These are phyloP conservation scores for Unio delphinus DNA, from an alignment of 2,888 invertebrate genomes.

Conservation along the genomic window DNA sequence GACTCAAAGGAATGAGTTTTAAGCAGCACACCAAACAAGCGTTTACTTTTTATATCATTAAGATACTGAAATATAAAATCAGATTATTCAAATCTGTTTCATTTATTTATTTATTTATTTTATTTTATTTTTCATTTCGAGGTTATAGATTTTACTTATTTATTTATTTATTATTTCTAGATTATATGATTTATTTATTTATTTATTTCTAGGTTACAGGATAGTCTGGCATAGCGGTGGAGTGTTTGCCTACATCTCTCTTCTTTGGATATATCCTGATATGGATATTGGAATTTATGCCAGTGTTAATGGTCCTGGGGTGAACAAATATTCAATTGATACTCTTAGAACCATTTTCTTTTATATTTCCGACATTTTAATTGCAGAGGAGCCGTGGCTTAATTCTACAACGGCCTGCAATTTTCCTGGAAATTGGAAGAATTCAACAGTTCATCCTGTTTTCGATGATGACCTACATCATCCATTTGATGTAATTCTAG, in stretches of 20 bases:
- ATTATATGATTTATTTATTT: neutral
- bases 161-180: conserved; percentile 5
- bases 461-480: neutral
- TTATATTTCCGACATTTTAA: conserved; percentile 19
- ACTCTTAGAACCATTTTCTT: conserved; percentile 18
- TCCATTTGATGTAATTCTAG: conserved; percentile 7
- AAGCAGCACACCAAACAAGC: too few relatives aligned
- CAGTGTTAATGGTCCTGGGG: conserved; percentile 26
- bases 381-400: conserved; percentile 23
- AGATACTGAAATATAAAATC: too few relatives aligned
- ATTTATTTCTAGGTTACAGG: conserved; percentile 13
- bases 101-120: neutral
- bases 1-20: too few relatives aligned
- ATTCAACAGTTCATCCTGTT: neutral
- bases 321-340: conserved; percentile 4
- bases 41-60: too few relatives aligned
- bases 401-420: conserved; percentile 17
- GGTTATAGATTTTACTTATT: too few relatives aligned
- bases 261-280: conserved; percentile 27
- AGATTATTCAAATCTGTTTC: neutral
- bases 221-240: conserved; percentile 27
- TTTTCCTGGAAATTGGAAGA: conserved; percentile 25
- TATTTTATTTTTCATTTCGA: neutral
- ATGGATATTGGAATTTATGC: conserved; percentile 16
- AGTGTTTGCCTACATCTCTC: conserved; percentile 25